Conservation (phyloP, 1,140 invertebrate species). For the Penaeus chinensis region DNA sequence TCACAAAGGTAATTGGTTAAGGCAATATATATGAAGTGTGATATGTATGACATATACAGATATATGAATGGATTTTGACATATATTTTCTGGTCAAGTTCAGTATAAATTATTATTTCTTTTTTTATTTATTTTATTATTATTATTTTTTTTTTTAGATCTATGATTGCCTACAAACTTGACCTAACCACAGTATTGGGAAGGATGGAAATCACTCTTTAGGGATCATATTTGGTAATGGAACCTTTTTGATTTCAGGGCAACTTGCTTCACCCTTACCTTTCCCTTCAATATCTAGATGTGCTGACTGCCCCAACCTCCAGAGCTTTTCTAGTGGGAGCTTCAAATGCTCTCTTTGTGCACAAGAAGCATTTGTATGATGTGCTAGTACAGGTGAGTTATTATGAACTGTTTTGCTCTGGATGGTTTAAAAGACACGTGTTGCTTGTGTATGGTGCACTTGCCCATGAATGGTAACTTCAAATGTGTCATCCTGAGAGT, state of each 20-base stretch:
- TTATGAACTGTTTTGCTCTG: background rate
- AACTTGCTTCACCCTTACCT: constrained; percentile 96
- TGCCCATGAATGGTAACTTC: too few species aligned
- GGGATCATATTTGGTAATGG: background rate
- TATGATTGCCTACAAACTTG: too few species aligned
- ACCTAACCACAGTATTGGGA: background rate
- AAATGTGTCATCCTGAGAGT: too few species aligned
- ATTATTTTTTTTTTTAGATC: too few species aligned
- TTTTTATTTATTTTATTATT: too few species aligned
- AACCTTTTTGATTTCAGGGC: constrained; percentile 71
- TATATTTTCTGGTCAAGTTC: background rate
- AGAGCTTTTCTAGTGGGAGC: constrained; percentile 95
- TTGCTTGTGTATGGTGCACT: too few species aligned
- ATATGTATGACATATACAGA: background rate
- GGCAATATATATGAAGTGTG: background rate
- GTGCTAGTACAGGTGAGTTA: constrained; percentile 78
- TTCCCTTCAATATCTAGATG: constrained; percentile 93
- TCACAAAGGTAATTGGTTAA: constrained; percentile 77
- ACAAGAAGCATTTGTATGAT: constrained; percentile 93
- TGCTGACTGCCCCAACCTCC: constrained; percentile 88
- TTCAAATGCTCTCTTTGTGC: constrained; percentile 97
- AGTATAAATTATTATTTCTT: too few species aligned
- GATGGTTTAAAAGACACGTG: constrained; percentile 67
- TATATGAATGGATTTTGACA: background rate
- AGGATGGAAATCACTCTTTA: background rate